Evolutionary conservation across 2,797 vertebrate species (phyloP).

Genomic region (Gadopsis marmoratus): DNA sequence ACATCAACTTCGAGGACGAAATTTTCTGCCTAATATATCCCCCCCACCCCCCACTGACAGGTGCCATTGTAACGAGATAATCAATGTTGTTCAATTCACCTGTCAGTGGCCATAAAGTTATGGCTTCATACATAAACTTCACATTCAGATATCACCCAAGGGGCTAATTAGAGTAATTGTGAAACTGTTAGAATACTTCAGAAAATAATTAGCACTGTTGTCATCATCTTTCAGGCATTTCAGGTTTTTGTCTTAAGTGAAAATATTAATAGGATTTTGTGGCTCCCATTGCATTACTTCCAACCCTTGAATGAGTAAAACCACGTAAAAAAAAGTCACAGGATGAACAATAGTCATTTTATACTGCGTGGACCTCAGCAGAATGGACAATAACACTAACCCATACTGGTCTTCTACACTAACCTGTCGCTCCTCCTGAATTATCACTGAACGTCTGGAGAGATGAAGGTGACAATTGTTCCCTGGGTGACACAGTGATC

Average conservation of each 20-base stretch:
- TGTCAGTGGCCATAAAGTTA: too few species aligned
- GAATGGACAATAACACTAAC: constrained; percentile 26
- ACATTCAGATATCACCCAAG: neutral
- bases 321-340: constrained; percentile 8
- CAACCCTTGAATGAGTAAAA: constrained; percentile 6
- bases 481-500: constrained; percentile 47
- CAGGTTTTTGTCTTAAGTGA: neutral
- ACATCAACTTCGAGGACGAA: too few species aligned
- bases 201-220: neutral
- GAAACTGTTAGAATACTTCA: neutral
- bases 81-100: too few species aligned
- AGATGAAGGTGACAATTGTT: constrained; percentile 56
- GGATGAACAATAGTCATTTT: neutral
- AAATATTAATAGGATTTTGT: constrained; percentile 3
- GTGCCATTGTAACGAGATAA: too few species aligned
- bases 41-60: too few species aligned
- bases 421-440: constrained; percentile 38
- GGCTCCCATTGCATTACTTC: neutral
- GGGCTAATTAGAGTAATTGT: neutral
- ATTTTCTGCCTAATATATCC: too few species aligned
- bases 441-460: constrained; percentile 28
- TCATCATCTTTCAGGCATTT: neutral
- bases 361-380: constrained; percentile 1
- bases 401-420: constrained; percentile 4
- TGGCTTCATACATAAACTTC: neutral